A percentile compares a stretch with the other conserved stretches of the same genome.
phyloP scores from a whole-genome alignment of 2,888 invertebrate genomes.

The Lissonota sp. region DNA sequence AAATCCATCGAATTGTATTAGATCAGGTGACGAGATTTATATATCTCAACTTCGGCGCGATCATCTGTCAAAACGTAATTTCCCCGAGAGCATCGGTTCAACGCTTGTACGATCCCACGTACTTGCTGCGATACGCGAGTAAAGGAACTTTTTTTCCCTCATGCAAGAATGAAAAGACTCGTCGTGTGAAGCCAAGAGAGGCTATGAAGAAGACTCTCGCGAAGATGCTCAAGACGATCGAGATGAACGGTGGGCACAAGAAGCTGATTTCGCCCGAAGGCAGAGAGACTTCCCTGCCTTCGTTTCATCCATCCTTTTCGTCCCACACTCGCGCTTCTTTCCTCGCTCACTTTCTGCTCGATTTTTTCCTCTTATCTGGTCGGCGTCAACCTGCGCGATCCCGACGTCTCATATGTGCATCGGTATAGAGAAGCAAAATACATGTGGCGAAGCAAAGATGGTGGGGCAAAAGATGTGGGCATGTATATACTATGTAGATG shows the following conservation, averaged over 20 bases:
- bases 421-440: slow-evolving; percentile 41
- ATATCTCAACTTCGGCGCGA: not conserved
- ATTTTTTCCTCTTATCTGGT: slow-evolving; percentile 55
- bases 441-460: slow-evolving; percentile 48
- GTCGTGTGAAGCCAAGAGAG: slow-evolving; percentile 24
- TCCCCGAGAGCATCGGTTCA: slow-evolving; percentile 18
- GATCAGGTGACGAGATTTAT: not conserved
- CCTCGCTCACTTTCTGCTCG: slow-evolving; percentile 45
- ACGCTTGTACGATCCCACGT: slow-evolving; percentile 15
- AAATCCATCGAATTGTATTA: too few species aligned
- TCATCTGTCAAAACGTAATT: slow-evolving; percentile 14
- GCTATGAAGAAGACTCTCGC: slow-evolving; percentile 23
- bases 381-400: slow-evolving; percentile 62
- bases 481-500: slow-evolving; percentile 4
- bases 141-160: slow-evolving; percentile 32
- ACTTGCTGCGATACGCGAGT: slow-evolving; percentile 22
- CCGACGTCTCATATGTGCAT: slow-evolving; percentile 66
- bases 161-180: slow-evolving; percentile 3
- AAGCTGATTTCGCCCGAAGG: slow-evolving; percentile 73
- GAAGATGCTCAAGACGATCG: slow-evolving; percentile 41
- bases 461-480: slow-evolving; percentile 22
- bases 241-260: slow-evolving; percentile 64
- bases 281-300: slow-evolving; percentile 58
- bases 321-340: slow-evolving; percentile 32
- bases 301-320: slow-evolving; percentile 59